Conservation (phyloP, 1,140 invertebrate genomes). For the Ectropis grisescens region DNA sequence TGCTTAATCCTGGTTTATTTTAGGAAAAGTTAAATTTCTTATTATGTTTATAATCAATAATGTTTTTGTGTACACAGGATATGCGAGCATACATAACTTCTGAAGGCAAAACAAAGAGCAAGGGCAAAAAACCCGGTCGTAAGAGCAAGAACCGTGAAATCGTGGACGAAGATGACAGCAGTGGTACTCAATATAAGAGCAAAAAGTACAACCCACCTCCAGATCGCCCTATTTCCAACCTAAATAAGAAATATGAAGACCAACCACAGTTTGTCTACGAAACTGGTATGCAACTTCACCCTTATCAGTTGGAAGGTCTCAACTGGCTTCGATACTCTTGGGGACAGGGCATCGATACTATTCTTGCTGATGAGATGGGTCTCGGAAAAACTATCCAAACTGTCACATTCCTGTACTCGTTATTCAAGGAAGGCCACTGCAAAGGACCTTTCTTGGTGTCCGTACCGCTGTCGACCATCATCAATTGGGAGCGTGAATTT, state of each 20-base stretch:
- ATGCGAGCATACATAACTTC: conserved; percentile 79
- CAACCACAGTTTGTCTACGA: conserved; percentile 95
- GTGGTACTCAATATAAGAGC: conserved; percentile 52
- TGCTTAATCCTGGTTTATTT: too few species aligned
- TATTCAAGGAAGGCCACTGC: conserved; percentile 99
- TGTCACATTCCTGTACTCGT: conserved; percentile 96
- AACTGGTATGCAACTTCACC: conserved; percentile 95
- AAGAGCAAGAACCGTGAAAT: conserved; percentile 75
- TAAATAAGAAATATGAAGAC: conserved; percentile 95
- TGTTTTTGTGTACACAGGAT: too few species aligned
- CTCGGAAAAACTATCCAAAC: conserved; percentile 99
- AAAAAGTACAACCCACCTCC: conserved; percentile 88
- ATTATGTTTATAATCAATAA: too few species aligned
- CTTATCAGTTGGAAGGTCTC: conserved; percentile 95
- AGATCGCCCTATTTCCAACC: conserved; percentile 90
- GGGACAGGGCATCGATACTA: conserved; percentile 97
- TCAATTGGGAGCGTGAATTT: conserved; percentile 99
- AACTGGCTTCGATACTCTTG: conserved; percentile 97
- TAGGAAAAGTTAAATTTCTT: too few species aligned
- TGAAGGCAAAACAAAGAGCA: conserved; percentile 77
- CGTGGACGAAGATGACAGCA: conserved; percentile 75
- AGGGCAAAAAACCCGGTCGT: conserved; percentile 78
- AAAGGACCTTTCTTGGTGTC: conserved; percentile 98
- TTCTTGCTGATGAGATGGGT: conserved; percentile 99
- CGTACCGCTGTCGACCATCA: conserved; percentile 97